These are phyloP conservation scores for Silurus meridionalis DNA, from an alignment of 2,113 vertebrate genomes.

Conservation along the genomic window DNA sequence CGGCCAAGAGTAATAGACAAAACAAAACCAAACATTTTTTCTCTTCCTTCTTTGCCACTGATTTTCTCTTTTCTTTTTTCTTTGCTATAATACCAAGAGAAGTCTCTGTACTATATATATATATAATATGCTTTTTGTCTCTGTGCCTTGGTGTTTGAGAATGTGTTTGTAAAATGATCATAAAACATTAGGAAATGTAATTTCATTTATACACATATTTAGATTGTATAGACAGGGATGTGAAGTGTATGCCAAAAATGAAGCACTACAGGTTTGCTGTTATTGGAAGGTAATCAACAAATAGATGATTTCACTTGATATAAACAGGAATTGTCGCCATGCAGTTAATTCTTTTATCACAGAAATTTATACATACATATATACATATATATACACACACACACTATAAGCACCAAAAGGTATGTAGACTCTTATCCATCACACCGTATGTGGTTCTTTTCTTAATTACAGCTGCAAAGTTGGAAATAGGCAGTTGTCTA, in stretches of 20 bases:
- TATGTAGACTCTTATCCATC: neutral
- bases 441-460: neutral
- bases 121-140: neutral
- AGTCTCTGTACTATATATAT: neutral
- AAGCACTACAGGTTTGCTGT: neutral
- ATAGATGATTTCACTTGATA: neutral
- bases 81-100: neutral
- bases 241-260: neutral
- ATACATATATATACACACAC: too few relatives aligned
- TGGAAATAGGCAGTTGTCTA: neutral
- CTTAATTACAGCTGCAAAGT: neutral
- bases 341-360: neutral
- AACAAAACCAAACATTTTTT: neutral
- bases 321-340: neutral
- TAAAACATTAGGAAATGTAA: too few relatives aligned
- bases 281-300: neutral
- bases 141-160: neutral
- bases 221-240: neutral
- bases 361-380: neutral
- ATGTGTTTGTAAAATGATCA: too few relatives aligned
- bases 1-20: slow-evolving; percentile 76
- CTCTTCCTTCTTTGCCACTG: neutral
- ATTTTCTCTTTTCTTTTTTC: slow-evolving; percentile 3
- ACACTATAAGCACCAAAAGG: neutral
- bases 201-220: too few relatives aligned